phyloP scores from a whole-genome alignment of 1,140 invertebrate species.

The Tenebrio molitor region DNA sequence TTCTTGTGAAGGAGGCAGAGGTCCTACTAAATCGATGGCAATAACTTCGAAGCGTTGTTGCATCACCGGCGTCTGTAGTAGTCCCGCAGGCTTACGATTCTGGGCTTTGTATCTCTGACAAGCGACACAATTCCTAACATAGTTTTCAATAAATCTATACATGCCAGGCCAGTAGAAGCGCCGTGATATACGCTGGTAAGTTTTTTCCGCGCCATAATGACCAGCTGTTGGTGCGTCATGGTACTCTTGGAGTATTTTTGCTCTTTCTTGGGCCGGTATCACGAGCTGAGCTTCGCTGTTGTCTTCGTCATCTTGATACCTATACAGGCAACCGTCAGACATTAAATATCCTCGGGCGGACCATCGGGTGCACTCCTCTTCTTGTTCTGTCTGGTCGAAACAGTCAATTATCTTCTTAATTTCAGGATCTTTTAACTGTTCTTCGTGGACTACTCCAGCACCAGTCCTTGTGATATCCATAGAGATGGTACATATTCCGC shows the following conservation, averaged over 20 bases:
- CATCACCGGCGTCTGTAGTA: conserved; percentile 56
- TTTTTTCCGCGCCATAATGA: neutral
- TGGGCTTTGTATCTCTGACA: conserved; percentile 50
- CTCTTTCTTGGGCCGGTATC: conserved; percentile 47
- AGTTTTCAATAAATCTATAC: too few species aligned
- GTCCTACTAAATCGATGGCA: conserved; percentile 60
- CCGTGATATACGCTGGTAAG: neutral
- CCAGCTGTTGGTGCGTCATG: conserved; percentile 28
- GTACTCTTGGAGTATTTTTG: neutral
- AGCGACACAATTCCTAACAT: conserved; percentile 46
- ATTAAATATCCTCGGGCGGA: conserved; percentile 39
- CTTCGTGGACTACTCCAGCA: neutral
- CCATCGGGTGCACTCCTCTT: conserved; percentile 15
- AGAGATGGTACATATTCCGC: neutral
- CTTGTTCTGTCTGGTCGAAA: neutral
- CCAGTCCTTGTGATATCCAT: neutral
- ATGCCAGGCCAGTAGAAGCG: conserved; percentile 62
- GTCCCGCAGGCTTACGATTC: conserved; percentile 57
- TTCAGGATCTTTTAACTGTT: conserved; percentile 13
- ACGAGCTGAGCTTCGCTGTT: conserved; percentile 53
- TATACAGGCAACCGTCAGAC: conserved; percentile 33
- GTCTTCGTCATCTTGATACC: conserved; percentile 29
- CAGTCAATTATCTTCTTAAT: conserved; percentile 21
- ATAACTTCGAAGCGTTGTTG: conserved; percentile 58
- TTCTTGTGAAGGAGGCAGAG: conserved; percentile 34